Conservation (phyloP, 2,797 vertebrate genomes). For the Phaenicophaeus curvirostris region DNA sequence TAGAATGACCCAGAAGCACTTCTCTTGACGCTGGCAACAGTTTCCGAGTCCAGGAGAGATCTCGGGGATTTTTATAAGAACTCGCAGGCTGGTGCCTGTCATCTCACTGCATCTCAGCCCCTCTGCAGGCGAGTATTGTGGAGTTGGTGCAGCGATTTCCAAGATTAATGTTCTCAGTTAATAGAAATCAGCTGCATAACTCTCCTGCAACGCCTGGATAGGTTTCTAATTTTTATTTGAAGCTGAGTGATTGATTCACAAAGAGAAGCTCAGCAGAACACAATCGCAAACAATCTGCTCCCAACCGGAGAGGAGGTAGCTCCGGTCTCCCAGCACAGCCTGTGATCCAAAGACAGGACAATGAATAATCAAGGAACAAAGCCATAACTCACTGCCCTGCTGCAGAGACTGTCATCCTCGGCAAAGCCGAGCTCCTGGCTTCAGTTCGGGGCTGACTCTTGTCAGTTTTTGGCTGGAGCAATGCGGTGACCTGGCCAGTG, state of each 20-base stretch:
- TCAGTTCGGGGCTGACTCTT: neutral
- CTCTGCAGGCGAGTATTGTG: rapidly evolving
- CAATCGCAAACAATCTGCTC: neutral
- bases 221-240: neutral
- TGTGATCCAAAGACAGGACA: neutral
- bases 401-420: neutral
- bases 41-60: neutral
- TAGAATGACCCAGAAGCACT: neutral
- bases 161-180: neutral
- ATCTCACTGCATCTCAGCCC: neutral
- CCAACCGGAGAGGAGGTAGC: neutral
- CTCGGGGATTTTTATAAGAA: rapidly evolving
- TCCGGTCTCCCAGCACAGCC: neutral
- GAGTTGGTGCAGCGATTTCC: neutral
- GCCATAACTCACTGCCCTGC: neutral
- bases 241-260: neutral
- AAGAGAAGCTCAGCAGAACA: neutral
- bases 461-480: neutral
- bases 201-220: rapidly evolving
- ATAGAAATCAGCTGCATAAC: neutral
- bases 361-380: neutral
- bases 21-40: rapidly evolving
- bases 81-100: no score
- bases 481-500: neutral
- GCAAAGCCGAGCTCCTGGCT: neutral